Conservation (phyloP, 30 jellyfish, hydroid and myxozoan genomes). For the Cassiopea andromeda region DNA sequence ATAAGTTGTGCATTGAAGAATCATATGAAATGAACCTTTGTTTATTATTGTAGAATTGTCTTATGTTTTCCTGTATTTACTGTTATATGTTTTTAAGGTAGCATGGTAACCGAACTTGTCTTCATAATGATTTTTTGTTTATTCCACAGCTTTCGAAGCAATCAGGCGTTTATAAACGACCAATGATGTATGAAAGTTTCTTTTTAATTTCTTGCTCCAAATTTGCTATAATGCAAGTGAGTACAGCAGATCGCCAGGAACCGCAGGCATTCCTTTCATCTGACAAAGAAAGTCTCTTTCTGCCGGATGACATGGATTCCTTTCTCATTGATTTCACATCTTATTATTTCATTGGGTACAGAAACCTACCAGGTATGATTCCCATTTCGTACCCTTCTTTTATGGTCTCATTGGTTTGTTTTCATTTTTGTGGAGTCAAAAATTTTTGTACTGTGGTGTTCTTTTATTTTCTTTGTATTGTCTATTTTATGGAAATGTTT, state of each 20-base stretch:
- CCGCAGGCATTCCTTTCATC: constrained; percentile 82
- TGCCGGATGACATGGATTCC: constrained; percentile 95
- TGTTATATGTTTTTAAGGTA: neutral
- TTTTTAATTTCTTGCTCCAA: constrained; percentile 71
- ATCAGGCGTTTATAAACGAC: constrained; percentile 48
- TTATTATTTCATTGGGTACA: constrained; percentile 74
- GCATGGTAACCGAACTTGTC: neutral
- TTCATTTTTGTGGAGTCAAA: neutral
- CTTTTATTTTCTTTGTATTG: neutral
- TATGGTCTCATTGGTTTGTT: too few relatives aligned
- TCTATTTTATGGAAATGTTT: neutral
- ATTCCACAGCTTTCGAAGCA: constrained; percentile 8
- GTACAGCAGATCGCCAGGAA: constrained; percentile 70
- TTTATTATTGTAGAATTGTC: too few relatives aligned
- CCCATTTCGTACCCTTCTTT: neutral
- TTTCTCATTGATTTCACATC: constrained; percentile 85
- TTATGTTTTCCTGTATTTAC: neutral
- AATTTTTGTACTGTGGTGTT: neutral
- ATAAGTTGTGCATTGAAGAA: too few relatives aligned
- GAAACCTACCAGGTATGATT: constrained; percentile 78
- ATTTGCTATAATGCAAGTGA: constrained; percentile 90
- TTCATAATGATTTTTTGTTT: neutral
- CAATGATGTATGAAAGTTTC: constrained; percentile 90
- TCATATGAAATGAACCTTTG: too few relatives aligned
- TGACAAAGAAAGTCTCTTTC: constrained; percentile 84